phyloP scores from a whole-genome alignment of 2,113 vertebrate genomes.

The Scopus umbretta region DNA sequence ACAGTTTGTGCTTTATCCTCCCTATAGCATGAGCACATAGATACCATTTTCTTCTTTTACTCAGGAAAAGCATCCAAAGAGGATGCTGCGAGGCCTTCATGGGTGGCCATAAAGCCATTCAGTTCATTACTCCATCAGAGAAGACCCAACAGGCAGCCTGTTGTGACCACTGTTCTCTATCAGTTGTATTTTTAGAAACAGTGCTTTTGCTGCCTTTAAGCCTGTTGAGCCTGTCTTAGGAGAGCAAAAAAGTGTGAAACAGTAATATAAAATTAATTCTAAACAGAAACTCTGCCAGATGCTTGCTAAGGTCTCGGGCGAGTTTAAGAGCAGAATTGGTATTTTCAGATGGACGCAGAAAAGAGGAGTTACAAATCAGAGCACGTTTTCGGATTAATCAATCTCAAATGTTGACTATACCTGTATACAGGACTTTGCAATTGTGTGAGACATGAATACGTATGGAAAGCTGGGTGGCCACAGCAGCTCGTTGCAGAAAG shows the following conservation, averaged over 20 bases:
- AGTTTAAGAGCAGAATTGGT: not conserved
- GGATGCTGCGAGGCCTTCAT: not conserved
- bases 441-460: accelerated
- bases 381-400: not conserved
- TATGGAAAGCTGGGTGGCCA: not conserved
- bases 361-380: not conserved
- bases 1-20: not conserved
- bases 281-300: not conserved
- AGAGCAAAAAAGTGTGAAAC: not conserved
- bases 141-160: not conserved
- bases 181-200: not conserved
- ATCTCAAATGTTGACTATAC: not conserved
- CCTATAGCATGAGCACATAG: not conserved
- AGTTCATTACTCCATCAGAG: not conserved
- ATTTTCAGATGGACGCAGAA: not conserved
- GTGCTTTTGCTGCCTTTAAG: not conserved
- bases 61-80: not conserved
- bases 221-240: not conserved
- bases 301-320: not conserved
- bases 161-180: not conserved
- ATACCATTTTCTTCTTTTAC: not conserved
- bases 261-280: not conserved
- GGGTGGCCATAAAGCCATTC: not conserved
- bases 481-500: not conserved
- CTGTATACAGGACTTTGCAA: not conserved